Evolutionary conservation across 2,797 vertebrate species (phyloP), one percentile per base, ranked within the genome.

Genomic region (Sparus aurata): DNA sequence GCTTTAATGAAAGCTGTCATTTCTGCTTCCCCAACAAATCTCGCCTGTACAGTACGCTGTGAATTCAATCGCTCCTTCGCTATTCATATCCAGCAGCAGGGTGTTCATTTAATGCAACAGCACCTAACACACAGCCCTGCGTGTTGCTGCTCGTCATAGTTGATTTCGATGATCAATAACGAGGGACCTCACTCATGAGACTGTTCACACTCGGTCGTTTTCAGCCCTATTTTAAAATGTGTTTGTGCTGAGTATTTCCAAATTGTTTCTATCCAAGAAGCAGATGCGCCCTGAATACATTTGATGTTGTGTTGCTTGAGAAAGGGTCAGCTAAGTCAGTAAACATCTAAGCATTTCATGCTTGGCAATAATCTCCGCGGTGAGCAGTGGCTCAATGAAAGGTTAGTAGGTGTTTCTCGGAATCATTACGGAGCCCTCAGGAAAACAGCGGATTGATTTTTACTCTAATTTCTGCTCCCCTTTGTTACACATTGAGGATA

Each of bases 1-100:
- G 73, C 68, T 89, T 88, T 90, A 91, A 91, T 91, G 80, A 88
- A 93, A 89, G 66, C 84, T 86, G 83, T 88, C 86, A 91, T 84
- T 84, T 91, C 65, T 87, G 76, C 80, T 84, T 50, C 82, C 70
- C 80, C 73, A 67, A 75, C 80, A 86, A 55, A 82, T 90, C 70
- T 76, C 5, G 11, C 25, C 71, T 75, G 25, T 75, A 80, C 75
- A 70, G 55, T 63, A 50, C 45, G 53, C 49, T 54, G 55, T 59
- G 59, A 80, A 85, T 87, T 80, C 73, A 86, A 69, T 86, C 80
- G 72, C 72, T 69, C 58, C 10, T 72, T 62, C 60, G 46, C 50
- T 79, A 71, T 78, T 82, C 73, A 82, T 63, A 53, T 73, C 27
- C 53, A 46, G 46, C 65, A 30, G 57, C 43, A 50, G 53, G 69